phyloP scores from a whole-genome alignment of 2,888 invertebrate genomes.

The Pterobdella sp. region DNA sequence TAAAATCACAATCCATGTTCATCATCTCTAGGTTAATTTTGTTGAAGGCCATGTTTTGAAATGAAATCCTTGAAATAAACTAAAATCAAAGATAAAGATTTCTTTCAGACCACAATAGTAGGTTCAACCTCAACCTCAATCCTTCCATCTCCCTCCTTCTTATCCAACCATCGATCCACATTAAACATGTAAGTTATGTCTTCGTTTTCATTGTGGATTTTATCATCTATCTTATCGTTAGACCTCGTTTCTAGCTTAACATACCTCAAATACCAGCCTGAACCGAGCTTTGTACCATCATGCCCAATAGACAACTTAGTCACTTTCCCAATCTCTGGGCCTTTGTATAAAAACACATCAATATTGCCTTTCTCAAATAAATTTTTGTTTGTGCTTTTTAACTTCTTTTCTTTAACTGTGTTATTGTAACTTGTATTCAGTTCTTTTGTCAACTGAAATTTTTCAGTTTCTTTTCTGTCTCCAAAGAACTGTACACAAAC shows the following conservation, averaged over 20 bases:
- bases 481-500: not conserved
- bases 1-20: too few relatives aligned
- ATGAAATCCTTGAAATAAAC: too few relatives aligned
- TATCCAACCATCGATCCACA: constrained; percentile 26
- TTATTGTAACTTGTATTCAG: not conserved
- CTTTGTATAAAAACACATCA: not conserved
- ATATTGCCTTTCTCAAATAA: not conserved
- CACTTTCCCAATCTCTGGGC: not conserved
- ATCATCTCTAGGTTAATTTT: too few relatives aligned
- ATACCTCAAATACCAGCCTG: constrained; percentile 23
- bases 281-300: constrained; percentile 18
- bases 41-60: too few relatives aligned
- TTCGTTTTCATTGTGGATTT: not conserved
- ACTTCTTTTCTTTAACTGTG: not conserved
- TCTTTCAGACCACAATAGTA: not conserved
- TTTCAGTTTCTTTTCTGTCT: not conserved
- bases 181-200: constrained; percentile 11
- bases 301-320: constrained; percentile 7
- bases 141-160: constrained; percentile 22
- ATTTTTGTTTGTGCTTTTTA: not conserved
- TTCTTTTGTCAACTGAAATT: not conserved
- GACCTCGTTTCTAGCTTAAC: constrained; percentile 11
- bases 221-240: not conserved
- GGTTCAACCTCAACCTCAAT: constrained; percentile 17
- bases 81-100: too few relatives aligned